Base-by-base conservation (phyloP, 2,113 vertebrate genomes). In the Dromaius novaehollandiae region DNA sequence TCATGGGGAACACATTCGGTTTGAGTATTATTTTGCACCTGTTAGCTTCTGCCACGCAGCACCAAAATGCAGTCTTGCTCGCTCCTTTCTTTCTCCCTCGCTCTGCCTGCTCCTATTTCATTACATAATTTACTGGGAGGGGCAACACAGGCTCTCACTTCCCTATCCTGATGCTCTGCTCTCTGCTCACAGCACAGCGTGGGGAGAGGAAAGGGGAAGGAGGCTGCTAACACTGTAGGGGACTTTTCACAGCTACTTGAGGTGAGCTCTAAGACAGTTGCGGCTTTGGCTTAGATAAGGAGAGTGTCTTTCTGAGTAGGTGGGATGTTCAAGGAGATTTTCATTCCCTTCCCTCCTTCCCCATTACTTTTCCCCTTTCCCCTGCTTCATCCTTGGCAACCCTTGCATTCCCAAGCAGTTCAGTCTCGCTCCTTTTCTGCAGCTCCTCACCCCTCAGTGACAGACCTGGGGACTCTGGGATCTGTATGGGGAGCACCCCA, bases 131-230 rank as follows among this genome's bases (percentile, higher is more conserved):
- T 14, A 5, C 19, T 32, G 77, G 38, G 1, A 1, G 1, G 0
- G 7, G 25, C 70, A 38, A 40, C 40, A 56, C n/a, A 8, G 36
- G 48, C 58, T 74, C 44, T 60, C 50, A 25, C 26, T 4, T n/a
- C 16, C 2, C 3, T 38, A 3, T 6, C 34, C 22, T 5, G 3
- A 17, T 66, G 50, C 38, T 6, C 0, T 4, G 21, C 25, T 55
- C 26, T 50, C 40, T 84, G 64, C 78, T 82, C 0, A 0, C 19
- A 61, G 30, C 63, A 65, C 36, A 25, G 36, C 1, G 0, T 32
- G 32, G 75, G n/a, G 55, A 48, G 56, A 48, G 46, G 19, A 48
- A 18, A 60, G 56, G 32, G 65, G 51, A 68, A 68, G 51, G 60
- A 70, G 26, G 38, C 63, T 91, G 63, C 64, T 78, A 13, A 34